A percentile compares a stretch with the other conserved stretches of the same genome.
Evolutionary conservation across 1,140 invertebrate genomes (phyloP).

Genomic region (Zaprionus ornatus): DNA sequence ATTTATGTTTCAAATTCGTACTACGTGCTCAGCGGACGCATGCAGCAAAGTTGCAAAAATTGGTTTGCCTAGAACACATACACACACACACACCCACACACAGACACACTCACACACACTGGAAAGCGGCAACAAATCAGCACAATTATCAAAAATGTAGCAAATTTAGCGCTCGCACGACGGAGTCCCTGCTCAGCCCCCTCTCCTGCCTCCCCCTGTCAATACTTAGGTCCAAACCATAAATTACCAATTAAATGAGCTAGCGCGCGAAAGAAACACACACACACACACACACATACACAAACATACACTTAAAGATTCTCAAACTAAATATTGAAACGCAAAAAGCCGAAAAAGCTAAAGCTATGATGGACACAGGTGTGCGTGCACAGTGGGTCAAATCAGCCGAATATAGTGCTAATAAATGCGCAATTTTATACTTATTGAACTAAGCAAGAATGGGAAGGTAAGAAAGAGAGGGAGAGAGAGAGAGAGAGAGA

Average conservation of each 20-base stretch:
- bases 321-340: constrained; percentile 78
- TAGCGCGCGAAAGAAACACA: constrained; percentile 56
- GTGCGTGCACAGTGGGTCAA: constrained; percentile 36
- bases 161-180: constrained; percentile 29
- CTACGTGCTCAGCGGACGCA: constrained; percentile 21
- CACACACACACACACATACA: constrained; percentile 42
- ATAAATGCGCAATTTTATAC: constrained; percentile 36
- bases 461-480: not conserved
- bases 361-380: constrained; percentile 28
- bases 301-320: constrained; percentile 63
- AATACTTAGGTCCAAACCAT: constrained; percentile 49
- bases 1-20: constrained; percentile 48
- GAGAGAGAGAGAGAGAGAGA: not conserved
- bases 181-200: not conserved
- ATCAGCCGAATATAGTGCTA: constrained; percentile 1
- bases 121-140: constrained; percentile 59
- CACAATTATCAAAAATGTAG: constrained; percentile 72
- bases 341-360: constrained; percentile 66
- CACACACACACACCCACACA: no score
- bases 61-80: constrained; percentile 51
- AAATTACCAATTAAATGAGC: constrained; percentile 80
- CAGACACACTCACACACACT: no score
- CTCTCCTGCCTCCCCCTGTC: not conserved
- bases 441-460: not conserved
- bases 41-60: constrained; percentile 77